phyloP scores from a whole-genome alignment of 1,140 invertebrate species.

The Eueides isabella region DNA sequence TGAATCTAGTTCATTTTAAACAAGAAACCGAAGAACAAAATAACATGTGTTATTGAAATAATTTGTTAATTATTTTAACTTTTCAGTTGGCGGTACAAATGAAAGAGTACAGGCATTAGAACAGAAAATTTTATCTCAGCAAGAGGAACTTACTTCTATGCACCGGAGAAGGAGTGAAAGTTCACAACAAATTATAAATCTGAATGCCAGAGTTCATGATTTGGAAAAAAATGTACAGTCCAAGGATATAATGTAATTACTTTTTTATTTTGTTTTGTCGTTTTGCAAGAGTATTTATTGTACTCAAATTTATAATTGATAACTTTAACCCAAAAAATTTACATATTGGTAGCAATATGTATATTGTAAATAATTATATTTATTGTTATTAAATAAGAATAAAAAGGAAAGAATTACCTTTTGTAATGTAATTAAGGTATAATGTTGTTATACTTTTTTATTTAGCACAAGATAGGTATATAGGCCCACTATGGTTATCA shows the following conservation, averaged over 20 bases:
- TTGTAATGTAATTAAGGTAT: no score
- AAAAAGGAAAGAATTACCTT: no score
- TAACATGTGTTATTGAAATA: not conserved
- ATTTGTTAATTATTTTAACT: not conserved
- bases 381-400: no score
- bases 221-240: slow-evolving; percentile 89
- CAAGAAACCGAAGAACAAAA: not conserved
- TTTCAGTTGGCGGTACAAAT: slow-evolving; percentile 68
- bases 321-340: no score
- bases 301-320: not conserved
- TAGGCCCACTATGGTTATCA: no score
- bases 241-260: slow-evolving; percentile 89
- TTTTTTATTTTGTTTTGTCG: not conserved
- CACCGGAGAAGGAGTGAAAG: slow-evolving; percentile 95
- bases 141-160: slow-evolving; percentile 95
- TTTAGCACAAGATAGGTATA: no score
- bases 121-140: slow-evolving; percentile 92
- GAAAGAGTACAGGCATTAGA: slow-evolving; percentile 87
- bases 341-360: no score
- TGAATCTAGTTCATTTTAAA: not conserved
- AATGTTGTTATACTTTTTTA: no score
- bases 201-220: slow-evolving; percentile 93
- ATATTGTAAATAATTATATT: no score
- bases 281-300: not conserved
- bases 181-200: slow-evolving; percentile 95